Evolutionary conservation across 1,140 invertebrate genomes (phyloP), one percentile per base, ranked within the genome.

Genomic region (Diabrotica virgifera): DNA sequence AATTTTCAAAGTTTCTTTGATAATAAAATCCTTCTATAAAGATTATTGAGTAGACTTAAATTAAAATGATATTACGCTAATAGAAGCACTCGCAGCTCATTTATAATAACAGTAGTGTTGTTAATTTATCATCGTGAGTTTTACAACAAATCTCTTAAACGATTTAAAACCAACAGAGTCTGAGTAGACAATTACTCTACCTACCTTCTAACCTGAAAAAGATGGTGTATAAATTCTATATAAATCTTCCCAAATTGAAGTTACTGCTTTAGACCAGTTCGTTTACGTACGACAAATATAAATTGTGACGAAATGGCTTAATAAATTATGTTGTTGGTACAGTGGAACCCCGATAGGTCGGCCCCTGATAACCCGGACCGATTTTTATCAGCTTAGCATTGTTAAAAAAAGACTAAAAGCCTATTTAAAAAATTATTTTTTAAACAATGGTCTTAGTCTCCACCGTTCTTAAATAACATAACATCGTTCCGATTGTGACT

Each of bases 161-260:
- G 36, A 36, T 57, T 24, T 57, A 57, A 57, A 57, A 57, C 55
- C 55, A 57, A 57, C 55, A 57, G 24, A 57, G 8, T 46, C 40
- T n/a, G 40, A 46, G 40, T 36, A 57, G 55, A 57, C 55, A 57
- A 57, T 57, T 57, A 57, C 55, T 57, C 10, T 36, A 36, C 5
- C 10, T 36, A 36, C 5, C 24, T 35, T 12, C 36, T 10, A 36
- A n/a, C 24, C 36, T 36, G 37, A n/a, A 36, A 57, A 57, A 36
- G 24, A 36, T 46, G 8, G 12, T 37, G 55, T 36, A 57, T 57
- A 57, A 57, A 57, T 7, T n/a, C 2, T n/a, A 10, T 11, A 36
- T 57, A 57, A 57, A 57, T 57, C 55, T 36, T 36, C n/a, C n/a
- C 36, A 57, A 57, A 36, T 36, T 36, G 36, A 57, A 12, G 36